Evolutionary conservation across 2,113 vertebrate genomes (phyloP), one percentile per base, ranked within the genome.

Genomic region (Polypterus senegalus): DNA sequence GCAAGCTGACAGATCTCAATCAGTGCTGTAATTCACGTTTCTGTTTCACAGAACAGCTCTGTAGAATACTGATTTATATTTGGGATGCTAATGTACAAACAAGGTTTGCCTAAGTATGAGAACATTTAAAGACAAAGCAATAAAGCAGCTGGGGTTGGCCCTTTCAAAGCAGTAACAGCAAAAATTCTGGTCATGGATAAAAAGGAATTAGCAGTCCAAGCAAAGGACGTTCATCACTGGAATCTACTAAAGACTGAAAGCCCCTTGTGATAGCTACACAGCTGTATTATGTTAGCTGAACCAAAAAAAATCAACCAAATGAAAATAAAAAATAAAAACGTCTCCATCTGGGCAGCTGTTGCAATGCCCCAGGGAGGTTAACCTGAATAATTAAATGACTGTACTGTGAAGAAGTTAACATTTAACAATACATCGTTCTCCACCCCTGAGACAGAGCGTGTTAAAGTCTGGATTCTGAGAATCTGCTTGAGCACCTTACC

Each of bases 311-410:
- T 27, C 27, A 27, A 27, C 27, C 2, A 27, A 27, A 27, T 27
- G 27, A 81, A 83, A 74, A 75, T 79, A 82, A 78, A 80, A 80
- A 78, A 79, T 84, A 83, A 83, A 81, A 83, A 81, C 80, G 74
- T 75, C 75, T 84, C 82, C 83, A 82, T 86, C 83, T 85, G 84
- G 80, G 80, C 76, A 73, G 74, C 76, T 79, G 74, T 77, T 80
- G 74, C 68, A 68, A 73, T 69, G 76, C 71, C 76, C 74, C 78
- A 60, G 43, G 44, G 56, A 58, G 4, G 56, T 7, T 45, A 58
- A 43, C 5, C 43, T 43, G 4, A 58, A 58, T 45, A 45, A 43
- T 6, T 43, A 45, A 27, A 58, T 43, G 43, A 45, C 56, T 58
- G 56, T 46, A 45, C 44, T 27, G 27, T 27, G 27, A 27, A 27